phyloP scores from a whole-genome alignment of 2,888 invertebrate genomes.

The Bimastos eiseni region DNA sequence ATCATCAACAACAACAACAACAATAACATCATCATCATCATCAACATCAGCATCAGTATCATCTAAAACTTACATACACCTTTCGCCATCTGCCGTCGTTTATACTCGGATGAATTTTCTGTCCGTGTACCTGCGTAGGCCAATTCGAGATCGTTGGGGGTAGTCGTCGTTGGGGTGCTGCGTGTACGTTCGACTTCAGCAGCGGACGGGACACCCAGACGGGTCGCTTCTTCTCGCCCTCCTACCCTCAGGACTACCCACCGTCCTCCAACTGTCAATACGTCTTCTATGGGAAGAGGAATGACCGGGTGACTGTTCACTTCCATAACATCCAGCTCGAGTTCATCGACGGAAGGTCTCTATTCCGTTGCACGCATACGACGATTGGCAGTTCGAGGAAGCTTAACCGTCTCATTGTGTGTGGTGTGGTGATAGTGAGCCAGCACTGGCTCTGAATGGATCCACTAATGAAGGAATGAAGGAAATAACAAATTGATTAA shows the following conservation, averaged over 20 bases:
- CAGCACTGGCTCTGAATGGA: too few relatives aligned
- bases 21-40: not conserved
- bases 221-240: conserved; percentile 58
- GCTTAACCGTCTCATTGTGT: too few relatives aligned
- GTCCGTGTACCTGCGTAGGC: conserved; percentile 46
- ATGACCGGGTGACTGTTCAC: conserved; percentile 56
- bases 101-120: not conserved
- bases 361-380: not conserved
- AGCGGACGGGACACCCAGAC: conserved; percentile 48
- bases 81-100: not conserved
- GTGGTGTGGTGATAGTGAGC: too few relatives aligned
- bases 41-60: too few relatives aligned
- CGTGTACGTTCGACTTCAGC: conserved; percentile 55
- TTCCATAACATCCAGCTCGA: conserved; percentile 58
- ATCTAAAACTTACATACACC: not conserved
- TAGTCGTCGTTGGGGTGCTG: conserved; percentile 48
- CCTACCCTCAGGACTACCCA: conserved; percentile 61
- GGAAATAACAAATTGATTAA: too few relatives aligned
- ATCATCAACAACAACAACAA: not conserved
- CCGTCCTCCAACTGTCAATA: conserved; percentile 60
- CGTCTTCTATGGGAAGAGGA: conserved; percentile 57
- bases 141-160: conserved; percentile 52
- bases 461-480: too few relatives aligned
- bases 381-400: too few relatives aligned
- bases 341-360: conserved; percentile 37